Base-by-base conservation (phyloP, 2,797 vertebrate species). In the Esox lucius region DNA sequence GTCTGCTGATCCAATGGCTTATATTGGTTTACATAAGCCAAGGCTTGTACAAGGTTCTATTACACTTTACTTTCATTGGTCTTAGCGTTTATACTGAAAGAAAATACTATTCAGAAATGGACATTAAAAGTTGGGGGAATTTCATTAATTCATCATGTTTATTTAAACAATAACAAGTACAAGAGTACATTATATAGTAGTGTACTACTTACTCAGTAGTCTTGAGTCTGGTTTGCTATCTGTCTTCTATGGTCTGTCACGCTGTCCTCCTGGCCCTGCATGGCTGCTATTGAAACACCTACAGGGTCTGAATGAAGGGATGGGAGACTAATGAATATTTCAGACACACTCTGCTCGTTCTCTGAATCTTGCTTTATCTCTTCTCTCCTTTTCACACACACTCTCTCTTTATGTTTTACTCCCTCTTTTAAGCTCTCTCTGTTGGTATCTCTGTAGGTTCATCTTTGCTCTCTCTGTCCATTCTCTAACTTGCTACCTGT, bases 311-410 rank as follows among this genome's bases (percentile, higher is more conserved):
- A 3, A 81, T 73, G 80, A 78, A 85, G 72, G 85, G 48, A 78
- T 75, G 49, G 61, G 67, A 73, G 73, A 46, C 42, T 70, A 70
- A 85, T 91, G 77, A 90, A 90, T 90, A 90, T 89, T 91, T 90
- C 35, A 89, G 35, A 72, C 33, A 71, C 49, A 56, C 75, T 75
- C 76, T 31, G 22, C 68, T 81, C 67, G 2, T 73, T 65, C 70
- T 61, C 75, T 72, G 65, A 76, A 68, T 31, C 78, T 77, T 79
- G 80, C 62, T 51, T 24, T 7, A 46, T 72, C 71, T 70, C 33
- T 62, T 51, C 31, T 53, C 28, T 74, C 49, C 73, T 22, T 19
- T 8, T 70, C 39, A 49, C 56, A 67, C 79, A 74, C 31, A 33
- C 12, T 70, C 75, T 17, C 19, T 53, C 19, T 4, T 39, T 80